Conservation (phyloP, 2,888 invertebrate species). For the Lasioglossum oenotherae region DNA sequence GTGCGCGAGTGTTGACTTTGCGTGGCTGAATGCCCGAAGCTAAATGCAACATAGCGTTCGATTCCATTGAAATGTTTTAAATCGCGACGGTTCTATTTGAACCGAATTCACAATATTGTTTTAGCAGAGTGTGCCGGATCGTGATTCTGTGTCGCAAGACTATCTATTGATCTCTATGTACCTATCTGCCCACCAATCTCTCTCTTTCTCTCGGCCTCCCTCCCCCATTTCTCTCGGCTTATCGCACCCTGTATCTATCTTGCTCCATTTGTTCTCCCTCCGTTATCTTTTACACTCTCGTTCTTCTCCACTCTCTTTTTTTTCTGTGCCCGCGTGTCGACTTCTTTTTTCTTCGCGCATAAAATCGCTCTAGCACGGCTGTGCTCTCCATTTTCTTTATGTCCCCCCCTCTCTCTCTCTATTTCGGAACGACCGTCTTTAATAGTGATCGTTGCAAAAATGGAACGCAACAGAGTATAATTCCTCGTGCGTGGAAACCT, state of each 20-base stretch:
- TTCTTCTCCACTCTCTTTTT: background rate
- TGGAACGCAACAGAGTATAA: conserved; percentile 19
- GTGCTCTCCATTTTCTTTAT: background rate
- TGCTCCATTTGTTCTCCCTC: conserved; percentile 18
- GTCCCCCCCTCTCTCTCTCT: background rate
- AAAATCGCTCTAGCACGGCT: conserved; percentile 18
- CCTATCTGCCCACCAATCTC: conserved; percentile 31
- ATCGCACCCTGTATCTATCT: conserved; percentile 12
- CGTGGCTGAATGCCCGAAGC: background rate
- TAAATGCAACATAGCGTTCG: background rate
- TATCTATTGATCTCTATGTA: conserved; percentile 45
- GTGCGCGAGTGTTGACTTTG: background rate
- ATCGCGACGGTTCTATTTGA: background rate
- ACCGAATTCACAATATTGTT: background rate
- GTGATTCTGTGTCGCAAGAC: conserved; percentile 9
- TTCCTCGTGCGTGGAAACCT: conserved; percentile 20
- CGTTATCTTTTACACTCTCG: background rate
- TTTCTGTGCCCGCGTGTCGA: background rate
- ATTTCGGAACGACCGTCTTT: conserved; percentile 11
- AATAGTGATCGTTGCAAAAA: conserved; percentile 4
- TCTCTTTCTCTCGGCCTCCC: background rate
- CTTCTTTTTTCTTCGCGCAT: conserved; percentile 8
- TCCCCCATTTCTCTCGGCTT: conserved; percentile 28
- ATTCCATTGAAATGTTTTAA: background rate
- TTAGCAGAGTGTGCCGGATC: background rate